Evolutionary conservation across 2,888 invertebrate genomes (phyloP).

Genomic region (Lapara coniferarum): DNA sequence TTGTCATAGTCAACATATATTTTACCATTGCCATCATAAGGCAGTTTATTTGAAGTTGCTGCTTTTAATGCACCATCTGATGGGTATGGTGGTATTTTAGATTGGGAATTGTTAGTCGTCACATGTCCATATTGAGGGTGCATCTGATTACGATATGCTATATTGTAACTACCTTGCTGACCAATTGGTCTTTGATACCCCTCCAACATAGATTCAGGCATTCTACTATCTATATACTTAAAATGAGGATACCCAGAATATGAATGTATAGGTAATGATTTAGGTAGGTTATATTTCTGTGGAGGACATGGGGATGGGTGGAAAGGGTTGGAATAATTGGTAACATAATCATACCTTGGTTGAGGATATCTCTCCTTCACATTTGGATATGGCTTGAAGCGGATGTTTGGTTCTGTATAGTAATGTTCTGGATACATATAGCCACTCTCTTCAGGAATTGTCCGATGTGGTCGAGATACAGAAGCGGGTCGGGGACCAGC

Average conservation of each 20-base stretch:
- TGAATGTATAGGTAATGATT: constrained; percentile 61
- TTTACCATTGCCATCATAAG: constrained; percentile 65
- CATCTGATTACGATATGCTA: constrained; percentile 65
- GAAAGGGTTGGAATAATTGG: constrained; percentile 69
- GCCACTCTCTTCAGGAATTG: constrained; percentile 61
- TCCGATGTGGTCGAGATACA: constrained; percentile 58
- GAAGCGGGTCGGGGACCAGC: constrained; percentile 62
- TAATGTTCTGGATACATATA: constrained; percentile 66
- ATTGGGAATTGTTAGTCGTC: constrained; percentile 63
- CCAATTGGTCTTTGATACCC: constrained; percentile 64
- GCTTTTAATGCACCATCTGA: constrained; percentile 58
- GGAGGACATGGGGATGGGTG: constrained; percentile 63
- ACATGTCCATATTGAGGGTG: constrained; percentile 66
- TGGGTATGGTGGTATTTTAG: constrained; percentile 65
- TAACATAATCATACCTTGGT: constrained; percentile 76
- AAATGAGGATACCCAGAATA: constrained; percentile 67
- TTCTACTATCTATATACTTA: constrained; percentile 70
- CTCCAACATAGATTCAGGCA: constrained; percentile 64
- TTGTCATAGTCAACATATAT: constrained; percentile 68
- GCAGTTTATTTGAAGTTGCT: constrained; percentile 60
- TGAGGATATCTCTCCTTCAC: constrained; percentile 71
- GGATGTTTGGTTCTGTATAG: constrained; percentile 66
- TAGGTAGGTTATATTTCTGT: constrained; percentile 72
- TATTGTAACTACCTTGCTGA: constrained; percentile 61
- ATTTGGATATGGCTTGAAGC: constrained; percentile 74